Base-by-base conservation (phyloP, 2,888 invertebrate species). In the Drosophila antonietae region DNA sequence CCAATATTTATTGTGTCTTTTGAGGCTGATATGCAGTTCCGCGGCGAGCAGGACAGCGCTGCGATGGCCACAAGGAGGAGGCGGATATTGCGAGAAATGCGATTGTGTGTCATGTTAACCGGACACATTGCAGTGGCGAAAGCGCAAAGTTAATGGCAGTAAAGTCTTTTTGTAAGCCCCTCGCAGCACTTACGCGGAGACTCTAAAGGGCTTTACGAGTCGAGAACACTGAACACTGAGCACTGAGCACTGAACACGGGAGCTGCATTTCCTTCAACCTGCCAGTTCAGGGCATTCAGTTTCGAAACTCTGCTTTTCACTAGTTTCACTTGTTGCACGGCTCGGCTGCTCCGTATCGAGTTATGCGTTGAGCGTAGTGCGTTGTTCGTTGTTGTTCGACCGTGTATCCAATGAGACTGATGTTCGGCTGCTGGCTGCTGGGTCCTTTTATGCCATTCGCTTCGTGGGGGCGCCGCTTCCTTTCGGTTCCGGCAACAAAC, bases 1-100 rank as follows among this genome's bases (percentile, higher is more conserved):
- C 96, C 96, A 84, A 96, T 95, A 0, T 95, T 95, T 67, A 96
- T 95, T 14, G 86, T 91, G 52, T 90, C 87, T 58, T 69, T 62
- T 15, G 73, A 33, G 51, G 62, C 78, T 20, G 51, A n/a, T 37
- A 33, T 62, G 49, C 18, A 37, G 31, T 28, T 47, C 15, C 52
- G 49, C 35, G 52, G 70, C 41, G 67, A 60, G 37, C 63, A 66
- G 56, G 68, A 52, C 18, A 75, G n/a, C 23, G 55, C 60, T 7
- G 51, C 61, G 28, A 52, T 43, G 20, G 52, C 55, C 33, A 64
- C 37, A 33, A 58, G 49, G 39, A 68, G 8, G 43, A 76, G 37
- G 28, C 70, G 69, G 7, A 66, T 39, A 62, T 77, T 56, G 51
- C 63, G 53, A 73, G 68, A 56, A 28, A 55, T 39, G 58, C 28